Evolutionary conservation across 2,888 invertebrate species (phyloP).

Genomic region (Tipula vernalis): DNA sequence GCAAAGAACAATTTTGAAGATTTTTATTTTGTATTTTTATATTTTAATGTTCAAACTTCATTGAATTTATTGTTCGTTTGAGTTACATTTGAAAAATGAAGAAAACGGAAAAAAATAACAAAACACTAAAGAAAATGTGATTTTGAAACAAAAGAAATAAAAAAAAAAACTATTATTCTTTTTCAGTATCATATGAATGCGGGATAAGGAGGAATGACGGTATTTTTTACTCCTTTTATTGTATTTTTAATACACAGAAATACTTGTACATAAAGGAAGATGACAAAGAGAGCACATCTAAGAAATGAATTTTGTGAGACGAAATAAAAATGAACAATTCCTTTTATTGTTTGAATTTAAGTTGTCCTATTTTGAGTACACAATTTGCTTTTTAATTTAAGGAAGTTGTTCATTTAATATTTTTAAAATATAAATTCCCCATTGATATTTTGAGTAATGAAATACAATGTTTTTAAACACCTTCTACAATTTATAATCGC

Average conservation of each 20-base stretch:
- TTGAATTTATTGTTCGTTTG: background rate
- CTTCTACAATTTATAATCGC: background rate
- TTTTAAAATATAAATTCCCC: background rate
- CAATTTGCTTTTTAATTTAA: background rate
- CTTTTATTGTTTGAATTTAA: background rate
- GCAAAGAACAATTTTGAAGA: background rate
- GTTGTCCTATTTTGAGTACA: background rate
- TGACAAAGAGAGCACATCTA: background rate
- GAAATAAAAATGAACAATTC: background rate
- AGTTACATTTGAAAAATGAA: background rate
- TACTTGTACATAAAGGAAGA: background rate
- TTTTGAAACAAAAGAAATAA: background rate
- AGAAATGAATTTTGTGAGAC: background rate
- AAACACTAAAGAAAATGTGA: background rate
- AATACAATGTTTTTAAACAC: background rate
- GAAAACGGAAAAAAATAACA: background rate
- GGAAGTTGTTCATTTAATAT: background rate
- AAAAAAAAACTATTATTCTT: background rate
- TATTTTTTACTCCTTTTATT: background rate
- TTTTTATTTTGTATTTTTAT: background rate
- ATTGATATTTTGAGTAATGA: background rate
- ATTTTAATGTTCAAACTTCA: background rate
- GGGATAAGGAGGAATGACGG: background rate
- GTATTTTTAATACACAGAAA: background rate
- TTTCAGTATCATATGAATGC: background rate